Evolutionary conservation across 2,113 vertebrate genomes (phyloP), one percentile per base, ranked within the genome.

Genomic region (Phyllopteryx taeniolatus): DNA sequence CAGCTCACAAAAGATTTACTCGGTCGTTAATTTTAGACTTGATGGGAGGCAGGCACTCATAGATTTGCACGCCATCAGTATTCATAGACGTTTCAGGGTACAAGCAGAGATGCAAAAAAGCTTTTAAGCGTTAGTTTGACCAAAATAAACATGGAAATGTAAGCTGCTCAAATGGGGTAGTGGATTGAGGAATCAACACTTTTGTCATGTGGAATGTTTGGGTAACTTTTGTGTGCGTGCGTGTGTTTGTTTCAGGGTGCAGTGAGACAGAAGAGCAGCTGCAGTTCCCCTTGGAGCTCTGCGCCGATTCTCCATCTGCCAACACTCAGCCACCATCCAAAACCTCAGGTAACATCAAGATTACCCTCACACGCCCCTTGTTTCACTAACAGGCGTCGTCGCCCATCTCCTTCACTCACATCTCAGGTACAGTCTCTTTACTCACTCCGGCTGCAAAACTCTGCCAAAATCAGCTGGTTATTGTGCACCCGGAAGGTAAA

Each of bases 231-330:
- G 33, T 70, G 42, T 65, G n/a, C 73, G 44, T 72, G 0, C 4
- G 4, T 27, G 8, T 3, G 44, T 46, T 14, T 8, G 54, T 75
- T 85, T 64, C 74, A 96, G 96, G 92, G 49, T 94, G 92, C 72
- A 81, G 91, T 73, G 97, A 99, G 79, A 94, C 92, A 22, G 98
- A 99, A 77, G 98, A 99, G 53, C 96, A 96, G 79, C 93, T 99
- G 33, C 98, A 99, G 66, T 99, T 99, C 86, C 89, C 96, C 0
- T 17, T 99, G 90, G 98, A 99, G 83, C 93, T 99, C 79, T 94
- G 89, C 62, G 92, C 94, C 22, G 98, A 99, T 75, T 82, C 91
- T 0, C 90, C 94, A 42, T 91, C 92, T 67, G 66, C 92, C 82
- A 94, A 92, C n/a, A 84, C 91, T 35, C 95, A 95, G 80, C 88